A percentile compares a stretch with the other conserved stretches of the same genome.
Evolutionary conservation across 2,888 invertebrate species (phyloP).

Genomic region (Erebia epiphron): DNA sequence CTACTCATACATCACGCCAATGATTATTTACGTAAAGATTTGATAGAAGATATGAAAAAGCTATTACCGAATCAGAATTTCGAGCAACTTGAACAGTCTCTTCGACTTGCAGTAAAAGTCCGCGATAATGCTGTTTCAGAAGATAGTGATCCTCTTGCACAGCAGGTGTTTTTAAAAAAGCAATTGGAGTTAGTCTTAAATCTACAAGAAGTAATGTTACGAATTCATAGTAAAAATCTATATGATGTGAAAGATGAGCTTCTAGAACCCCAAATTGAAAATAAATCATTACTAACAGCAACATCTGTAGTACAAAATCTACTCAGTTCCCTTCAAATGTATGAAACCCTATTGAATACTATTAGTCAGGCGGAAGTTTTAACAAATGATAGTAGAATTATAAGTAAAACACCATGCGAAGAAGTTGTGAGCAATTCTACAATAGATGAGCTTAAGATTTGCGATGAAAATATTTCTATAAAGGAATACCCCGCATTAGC

Average conservation of each 20-base stretch:
- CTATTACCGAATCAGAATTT: conserved; percentile 43
- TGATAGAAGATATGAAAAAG: conserved; percentile 46
- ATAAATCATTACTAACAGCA: neutral
- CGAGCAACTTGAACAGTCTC: conserved; percentile 48
- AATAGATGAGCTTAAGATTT: neutral
- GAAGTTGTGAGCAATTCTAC: neutral
- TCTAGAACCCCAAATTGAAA: neutral
- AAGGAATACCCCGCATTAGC: neutral
- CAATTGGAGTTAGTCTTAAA: neutral
- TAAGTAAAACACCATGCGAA: neutral
- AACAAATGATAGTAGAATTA: neutral
- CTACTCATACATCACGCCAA: conserved; percentile 52
- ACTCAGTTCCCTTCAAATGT: neutral
- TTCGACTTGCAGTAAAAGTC: conserved; percentile 52
- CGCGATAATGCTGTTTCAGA: conserved; percentile 42
- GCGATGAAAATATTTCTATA: neutral
- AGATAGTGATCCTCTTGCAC: neutral
- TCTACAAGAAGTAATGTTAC: neutral
- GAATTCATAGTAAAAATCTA: neutral
- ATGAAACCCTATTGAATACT: neutral
- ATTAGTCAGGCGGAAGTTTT: neutral
- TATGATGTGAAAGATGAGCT: neutral
- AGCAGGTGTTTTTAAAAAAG: conserved; percentile 20
- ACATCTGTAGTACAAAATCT: neutral
- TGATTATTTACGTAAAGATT: conserved; percentile 52